Percentiles rank a stretch among this genome's conserved stretches.
phyloP scores from a whole-genome alignment of 2,797 vertebrate genomes.

The Craterocephalus amniculus region DNA sequence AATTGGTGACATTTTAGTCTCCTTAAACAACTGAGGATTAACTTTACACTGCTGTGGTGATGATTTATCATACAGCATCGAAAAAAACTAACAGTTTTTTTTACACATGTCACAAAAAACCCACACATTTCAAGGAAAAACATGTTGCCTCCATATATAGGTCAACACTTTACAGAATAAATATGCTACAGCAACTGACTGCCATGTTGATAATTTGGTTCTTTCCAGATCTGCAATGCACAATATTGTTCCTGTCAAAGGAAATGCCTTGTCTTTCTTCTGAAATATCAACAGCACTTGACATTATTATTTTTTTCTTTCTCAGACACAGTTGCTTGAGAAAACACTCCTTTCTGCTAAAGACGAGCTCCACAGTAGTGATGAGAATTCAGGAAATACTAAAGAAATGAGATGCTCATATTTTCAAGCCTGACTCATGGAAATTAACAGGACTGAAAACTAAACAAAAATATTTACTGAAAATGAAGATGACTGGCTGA shows the following conservation, averaged over 20 bases:
- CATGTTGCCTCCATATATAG: not conserved
- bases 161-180: not conserved
- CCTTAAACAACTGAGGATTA: not conserved
- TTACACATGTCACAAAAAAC: not conserved
- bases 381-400: too few relatives aligned
- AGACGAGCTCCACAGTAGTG: too few relatives aligned
- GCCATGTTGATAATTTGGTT: not conserved
- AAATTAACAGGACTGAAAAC: not conserved
- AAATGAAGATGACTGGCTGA: not conserved
- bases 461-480: not conserved
- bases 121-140: not conserved
- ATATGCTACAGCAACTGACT: constrained; percentile 16
- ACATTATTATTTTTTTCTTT: not conserved
- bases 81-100: constrained; percentile 11
- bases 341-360: too few relatives aligned
- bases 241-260: constrained; percentile 5
- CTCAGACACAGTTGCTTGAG: too few relatives aligned
- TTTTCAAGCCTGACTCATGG: not conserved
- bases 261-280: constrained; percentile 6
- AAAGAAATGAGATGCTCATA: not conserved
- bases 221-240: constrained; percentile 10
- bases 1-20: not conserved
- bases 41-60: constrained; percentile 24
- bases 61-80: not conserved
- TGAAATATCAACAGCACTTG: constrained; percentile 13